Percentiles rank a stretch among this genome's conserved stretches.
These are phyloP conservation scores for Ephestia elutella DNA, from an alignment of 1,140 invertebrate genomes.

Conservation along the genomic window DNA sequence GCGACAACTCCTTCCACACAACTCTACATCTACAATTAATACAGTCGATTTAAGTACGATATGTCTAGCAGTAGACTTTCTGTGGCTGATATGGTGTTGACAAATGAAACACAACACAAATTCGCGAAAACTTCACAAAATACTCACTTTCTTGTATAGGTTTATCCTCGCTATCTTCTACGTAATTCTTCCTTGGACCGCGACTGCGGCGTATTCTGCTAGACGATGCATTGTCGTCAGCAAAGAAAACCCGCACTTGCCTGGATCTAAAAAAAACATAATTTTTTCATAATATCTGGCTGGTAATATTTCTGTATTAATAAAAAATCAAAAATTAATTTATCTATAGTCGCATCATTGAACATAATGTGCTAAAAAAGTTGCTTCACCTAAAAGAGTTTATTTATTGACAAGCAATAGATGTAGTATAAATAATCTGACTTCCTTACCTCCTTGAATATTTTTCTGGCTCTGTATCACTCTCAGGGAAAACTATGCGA, in stretches of 20 bases:
- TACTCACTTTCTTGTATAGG: constrained; percentile 68
- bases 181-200: constrained; percentile 64
- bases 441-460: constrained; percentile 69
- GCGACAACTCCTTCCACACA: constrained; percentile 57
- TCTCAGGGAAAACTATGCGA: constrained; percentile 69
- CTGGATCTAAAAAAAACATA: constrained; percentile 51
- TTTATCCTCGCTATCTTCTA: constrained; percentile 73
- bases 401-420: too few relatives aligned
- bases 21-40: constrained; percentile 44
- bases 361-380: too few relatives aligned
- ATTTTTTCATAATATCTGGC: too few relatives aligned
- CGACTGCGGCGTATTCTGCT: constrained; percentile 57
- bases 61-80: too few relatives aligned
- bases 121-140: not conserved
- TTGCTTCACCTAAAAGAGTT: too few relatives aligned
- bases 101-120: too few relatives aligned
- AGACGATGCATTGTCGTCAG: constrained; percentile 56
- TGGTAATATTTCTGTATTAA: too few relatives aligned
- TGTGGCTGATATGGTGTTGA: too few relatives aligned
- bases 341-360: too few relatives aligned
- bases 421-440: too few relatives aligned
- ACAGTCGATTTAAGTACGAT: not conserved
- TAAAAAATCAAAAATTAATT: too few relatives aligned
- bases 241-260: constrained; percentile 70
- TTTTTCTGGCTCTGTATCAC: constrained; percentile 72